A percentile compares a stretch with the other conserved stretches of the same genome.
Evolutionary conservation across 2,113 vertebrate genomes (phyloP).

Genomic region (Danio rerio): GRCz12tu NC_133187.1:766001-766500

Average conservation of each 20-base stretch:
- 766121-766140: too few relatives aligned
- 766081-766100: slow-evolving; percentile 75
- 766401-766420: slow-evolving; percentile 48
- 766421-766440: slow-evolving; percentile 71
- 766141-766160: too few relatives aligned
- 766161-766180: too few relatives aligned
- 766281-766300: too few relatives aligned
- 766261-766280: too few relatives aligned
- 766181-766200: too few relatives aligned
- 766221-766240: too few relatives aligned
- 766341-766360: too few relatives aligned
- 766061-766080: slow-evolving; percentile 78
- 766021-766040: slow-evolving; percentile 71
- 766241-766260: too few relatives aligned
- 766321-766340: too few relatives aligned
- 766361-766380: slow-evolving; percentile 73
- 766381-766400: slow-evolving; percentile 67
- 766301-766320: too few relatives aligned
- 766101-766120: not conserved
- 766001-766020: slow-evolving; percentile 77
- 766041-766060: slow-evolving; percentile 76
- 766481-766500: not conserved
- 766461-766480: not conserved
- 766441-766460: slow-evolving; percentile 33
- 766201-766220: too few relatives aligned